phyloP scores from a whole-genome alignment of 2,888 invertebrate species.

The Drosophila barbarae region DNA sequence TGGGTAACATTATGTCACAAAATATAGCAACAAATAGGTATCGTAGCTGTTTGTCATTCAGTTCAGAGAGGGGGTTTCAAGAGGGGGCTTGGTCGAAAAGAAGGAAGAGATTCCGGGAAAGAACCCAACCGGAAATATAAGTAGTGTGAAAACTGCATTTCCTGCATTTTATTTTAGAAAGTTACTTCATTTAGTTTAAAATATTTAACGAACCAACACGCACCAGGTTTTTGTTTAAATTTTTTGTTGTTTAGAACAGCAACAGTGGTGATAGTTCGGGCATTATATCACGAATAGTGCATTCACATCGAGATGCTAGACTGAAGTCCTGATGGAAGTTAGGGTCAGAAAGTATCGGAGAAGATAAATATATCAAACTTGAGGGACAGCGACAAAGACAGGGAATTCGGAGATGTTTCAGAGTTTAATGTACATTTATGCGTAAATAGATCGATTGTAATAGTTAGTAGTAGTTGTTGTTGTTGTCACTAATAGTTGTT shows the following conservation, averaged over 20 bases:
- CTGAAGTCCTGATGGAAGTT: not conserved
- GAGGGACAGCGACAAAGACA: constrained; percentile 1
- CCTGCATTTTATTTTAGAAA: not conserved
- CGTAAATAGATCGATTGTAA: constrained; percentile 38
- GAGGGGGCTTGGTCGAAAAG: constrained; percentile 12
- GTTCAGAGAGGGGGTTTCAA: constrained; percentile 54
- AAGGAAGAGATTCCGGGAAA: not conserved
- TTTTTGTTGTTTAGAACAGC: not conserved
- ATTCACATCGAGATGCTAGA: not conserved
- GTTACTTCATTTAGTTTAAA: not conserved
- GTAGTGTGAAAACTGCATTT: not conserved
- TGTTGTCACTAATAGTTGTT: constrained; percentile 32
- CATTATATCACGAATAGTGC: constrained; percentile 7
- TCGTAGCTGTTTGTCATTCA: constrained; percentile 65
- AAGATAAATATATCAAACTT: not conserved
- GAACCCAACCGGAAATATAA: constrained; percentile 11
- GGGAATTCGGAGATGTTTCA: constrained; percentile 4
- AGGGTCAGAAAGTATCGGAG: not conserved
- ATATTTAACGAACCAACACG: not conserved
- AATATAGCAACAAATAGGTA: constrained; percentile 72
- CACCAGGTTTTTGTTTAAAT: not conserved
- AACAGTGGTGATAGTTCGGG: constrained; percentile 1
- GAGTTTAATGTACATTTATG: constrained; percentile 31
- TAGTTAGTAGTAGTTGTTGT: constrained; percentile 56
- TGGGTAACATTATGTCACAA: constrained; percentile 70